Base-by-base conservation (phyloP, 2,113 vertebrate genomes). In the Leptodactylus fuscus region DNA sequence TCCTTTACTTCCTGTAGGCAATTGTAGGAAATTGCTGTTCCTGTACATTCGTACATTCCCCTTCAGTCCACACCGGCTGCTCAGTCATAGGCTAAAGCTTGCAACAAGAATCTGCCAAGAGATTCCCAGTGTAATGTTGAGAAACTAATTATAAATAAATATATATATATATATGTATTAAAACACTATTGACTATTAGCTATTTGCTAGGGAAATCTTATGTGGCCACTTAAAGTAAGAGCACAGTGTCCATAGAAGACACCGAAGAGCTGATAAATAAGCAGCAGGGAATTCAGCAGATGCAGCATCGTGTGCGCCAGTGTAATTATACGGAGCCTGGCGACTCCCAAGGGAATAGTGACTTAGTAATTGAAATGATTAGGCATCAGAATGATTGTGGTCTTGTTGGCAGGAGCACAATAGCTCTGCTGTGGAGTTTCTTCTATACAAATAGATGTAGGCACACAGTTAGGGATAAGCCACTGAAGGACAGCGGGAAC, bases 311-410 rank as follows among this genome's bases (percentile, higher is more conserved):
- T 87, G 75, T 88, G 80, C 86, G 88, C 80, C 81, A 81, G 0
- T 87, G 74, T 88, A 89, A 90, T 89, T 88, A 81, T 82, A 49
- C 85, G 87, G 85, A 87, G 70, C 58, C 29, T 0, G 2, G 81
- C 81, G 87, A 11, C 69, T 88, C 85, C 85, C 80, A 6, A 18
- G 87, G 70, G 83, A 89, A 83, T 75, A 77, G 76, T 73, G 87
- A 87, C 81, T 73, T 4, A 0, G 79, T 88, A 89, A 89, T 87
- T 89, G 83, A 87, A 87, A 87, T 88, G 48, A 89, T 91, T 87
- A 86, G 87, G 81, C 78, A 87, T 77, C 46, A 70, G 0, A 88
- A 74, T 69, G 70, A 77, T 20, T 36, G 77, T 88, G 87, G 75
- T 75, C 48, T 83, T 87, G 74, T 67, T 41, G 77, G 77, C 34